These are phyloP conservation scores for Gavia stellata DNA, from an alignment of 2,113 vertebrate species.

Conservation along the genomic window DNA sequence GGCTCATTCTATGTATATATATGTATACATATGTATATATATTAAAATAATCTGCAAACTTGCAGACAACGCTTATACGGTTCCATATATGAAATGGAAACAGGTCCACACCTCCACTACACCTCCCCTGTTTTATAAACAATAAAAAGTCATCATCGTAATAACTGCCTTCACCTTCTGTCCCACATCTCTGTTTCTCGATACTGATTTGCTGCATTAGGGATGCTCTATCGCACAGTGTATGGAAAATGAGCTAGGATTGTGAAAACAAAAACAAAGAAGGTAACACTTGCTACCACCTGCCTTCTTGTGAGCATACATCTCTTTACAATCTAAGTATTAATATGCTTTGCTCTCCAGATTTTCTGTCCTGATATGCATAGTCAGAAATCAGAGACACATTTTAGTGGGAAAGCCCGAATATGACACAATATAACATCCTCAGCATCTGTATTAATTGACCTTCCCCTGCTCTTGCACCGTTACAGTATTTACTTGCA, in stretches of 20 bases:
- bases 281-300: background rate
- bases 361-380: slow-evolving; percentile 49
- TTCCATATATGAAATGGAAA: background rate
- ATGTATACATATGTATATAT: background rate
- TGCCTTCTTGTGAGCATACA: background rate
- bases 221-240: background rate
- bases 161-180: slow-evolving; percentile 40
- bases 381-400: background rate
- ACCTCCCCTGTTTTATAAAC: slow-evolving; percentile 64
- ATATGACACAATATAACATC: background rate
- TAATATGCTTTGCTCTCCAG: background rate
- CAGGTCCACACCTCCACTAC: background rate
- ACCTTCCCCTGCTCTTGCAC: background rate
- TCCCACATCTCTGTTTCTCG: background rate
- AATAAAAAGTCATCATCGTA: slow-evolving; percentile 70
- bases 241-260: background rate
- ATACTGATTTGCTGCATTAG: background rate
- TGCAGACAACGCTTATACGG: background rate
- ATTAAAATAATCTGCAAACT: background rate
- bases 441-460: background rate
- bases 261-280: background rate
- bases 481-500: background rate
- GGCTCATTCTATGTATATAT: no score
- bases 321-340: background rate
- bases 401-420: background rate